Conservation (phyloP, 2,797 vertebrate genomes). For the Propithecus deckenii region DNA sequence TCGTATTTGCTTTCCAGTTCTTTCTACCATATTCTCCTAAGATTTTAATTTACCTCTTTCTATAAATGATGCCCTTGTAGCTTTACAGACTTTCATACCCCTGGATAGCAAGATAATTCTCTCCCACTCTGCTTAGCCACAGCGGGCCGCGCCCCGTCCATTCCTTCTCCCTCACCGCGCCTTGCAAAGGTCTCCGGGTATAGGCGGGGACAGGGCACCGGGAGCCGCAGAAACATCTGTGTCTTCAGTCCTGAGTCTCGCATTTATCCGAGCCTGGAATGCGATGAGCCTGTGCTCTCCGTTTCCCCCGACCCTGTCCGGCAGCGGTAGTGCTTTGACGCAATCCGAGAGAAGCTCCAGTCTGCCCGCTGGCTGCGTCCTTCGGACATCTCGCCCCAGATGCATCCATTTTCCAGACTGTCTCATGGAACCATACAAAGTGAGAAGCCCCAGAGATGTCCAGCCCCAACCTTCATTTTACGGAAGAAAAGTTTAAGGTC, state of each 20-base stretch:
- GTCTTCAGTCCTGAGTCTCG: rapidly evolving
- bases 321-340: no score
- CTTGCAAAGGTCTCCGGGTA: not conserved
- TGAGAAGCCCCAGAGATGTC: not conserved
- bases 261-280: not conserved
- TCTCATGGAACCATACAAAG: not conserved
- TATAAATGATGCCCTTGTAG: not conserved
- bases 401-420: not conserved
- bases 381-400: not conserved
- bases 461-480: not conserved
- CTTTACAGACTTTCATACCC: not conserved
- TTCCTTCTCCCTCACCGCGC: not conserved
- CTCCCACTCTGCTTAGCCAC: not conserved
- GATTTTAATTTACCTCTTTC: not conserved
- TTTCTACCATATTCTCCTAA: not conserved
- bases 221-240: not conserved
- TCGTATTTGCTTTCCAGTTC: not conserved
- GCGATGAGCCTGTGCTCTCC: not conserved
- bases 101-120: not conserved
- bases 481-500: not conserved
- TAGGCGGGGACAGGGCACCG: not conserved
- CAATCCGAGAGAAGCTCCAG: not conserved
- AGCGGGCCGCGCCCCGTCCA: not conserved
- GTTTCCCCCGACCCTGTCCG: not conserved
- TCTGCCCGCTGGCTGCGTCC: not conserved